Evolutionary conservation across 2,888 invertebrate species (phyloP).

Genomic region (Chloroclysta siterata): DNA sequence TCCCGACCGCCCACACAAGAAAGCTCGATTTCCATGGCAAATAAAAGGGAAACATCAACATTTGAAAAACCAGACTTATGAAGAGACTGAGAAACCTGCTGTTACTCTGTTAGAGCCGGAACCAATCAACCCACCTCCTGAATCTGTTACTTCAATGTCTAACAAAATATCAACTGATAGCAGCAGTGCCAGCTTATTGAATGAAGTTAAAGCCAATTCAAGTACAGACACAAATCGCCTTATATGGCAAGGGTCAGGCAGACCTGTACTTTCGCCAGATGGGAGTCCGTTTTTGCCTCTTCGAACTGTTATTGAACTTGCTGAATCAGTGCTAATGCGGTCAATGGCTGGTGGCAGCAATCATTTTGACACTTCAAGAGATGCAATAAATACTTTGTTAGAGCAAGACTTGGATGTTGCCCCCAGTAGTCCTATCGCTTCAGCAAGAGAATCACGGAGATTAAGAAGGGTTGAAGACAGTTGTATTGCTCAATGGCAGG

Average conservation of each 20-base stretch:
- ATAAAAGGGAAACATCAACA: conserved; percentile 88
- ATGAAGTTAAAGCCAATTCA: not conserved
- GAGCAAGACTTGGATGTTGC: conserved; percentile 1
- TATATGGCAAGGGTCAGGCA: not conserved
- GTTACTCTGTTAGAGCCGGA: conserved; percentile 18
- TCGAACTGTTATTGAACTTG: conserved; percentile 17
- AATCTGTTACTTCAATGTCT: not conserved
- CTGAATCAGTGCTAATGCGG: conserved; percentile 18
- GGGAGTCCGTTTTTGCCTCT: conserved; percentile 7
- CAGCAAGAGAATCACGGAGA: conserved; percentile 8
- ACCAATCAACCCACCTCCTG: not conserved
- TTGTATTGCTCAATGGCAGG: conserved; percentile 86
- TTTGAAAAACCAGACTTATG: conserved; percentile 74
- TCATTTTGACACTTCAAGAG: not conserved
- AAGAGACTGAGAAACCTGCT: conserved; percentile 22
- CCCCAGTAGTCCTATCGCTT: not conserved
- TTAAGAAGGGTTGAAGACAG: conserved; percentile 60
- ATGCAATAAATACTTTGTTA: not conserved
- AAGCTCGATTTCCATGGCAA: conserved; percentile 88
- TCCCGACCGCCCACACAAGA: conserved; percentile 86
- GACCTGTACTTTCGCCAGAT: conserved; percentile 1
- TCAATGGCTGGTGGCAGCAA: conserved; percentile 1
- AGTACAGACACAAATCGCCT: not conserved
- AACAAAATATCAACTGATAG: conserved; percentile 3
- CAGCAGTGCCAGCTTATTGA: not conserved